phyloP scores from a whole-genome alignment of 2,888 invertebrate species.

The Subacronicta megacephala region DNA sequence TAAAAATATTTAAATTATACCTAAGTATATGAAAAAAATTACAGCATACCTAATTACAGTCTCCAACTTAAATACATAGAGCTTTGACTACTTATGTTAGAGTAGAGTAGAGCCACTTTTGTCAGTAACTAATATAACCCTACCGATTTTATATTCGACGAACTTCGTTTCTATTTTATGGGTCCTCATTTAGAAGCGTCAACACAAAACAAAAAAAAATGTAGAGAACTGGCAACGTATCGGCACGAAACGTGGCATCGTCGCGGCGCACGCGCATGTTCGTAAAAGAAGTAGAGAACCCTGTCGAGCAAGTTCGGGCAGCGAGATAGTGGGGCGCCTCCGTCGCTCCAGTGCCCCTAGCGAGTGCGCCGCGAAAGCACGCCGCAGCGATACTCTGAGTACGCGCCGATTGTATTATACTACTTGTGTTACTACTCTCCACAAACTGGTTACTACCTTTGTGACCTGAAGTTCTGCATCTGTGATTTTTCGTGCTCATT shows the following conservation, averaged over 20 bases:
- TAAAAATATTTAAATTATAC: too few species aligned
- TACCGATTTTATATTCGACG: slow-evolving; percentile 63
- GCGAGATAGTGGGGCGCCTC: slow-evolving; percentile 74
- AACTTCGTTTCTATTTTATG: slow-evolving; percentile 83
- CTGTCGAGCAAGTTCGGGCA: slow-evolving; percentile 79
- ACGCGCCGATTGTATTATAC: slow-evolving; percentile 64
- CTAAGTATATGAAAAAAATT: too few species aligned
- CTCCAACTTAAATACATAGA: slow-evolving; percentile 2
- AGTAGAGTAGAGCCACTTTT: slow-evolving; percentile 18
- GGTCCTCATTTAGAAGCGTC: slow-evolving; percentile 84
- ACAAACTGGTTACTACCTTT: slow-evolving; percentile 82
- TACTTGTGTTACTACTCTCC: slow-evolving; percentile 75
- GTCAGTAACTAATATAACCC: slow-evolving; percentile 47
- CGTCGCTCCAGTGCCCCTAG: slow-evolving; percentile 79
- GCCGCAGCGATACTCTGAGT: slow-evolving; percentile 63
- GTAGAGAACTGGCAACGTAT: slow-evolving; percentile 80
- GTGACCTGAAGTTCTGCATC: slow-evolving; percentile 75
- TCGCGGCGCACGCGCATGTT: slow-evolving; percentile 85
- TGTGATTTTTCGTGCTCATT: slow-evolving; percentile 69
- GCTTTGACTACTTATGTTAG: slow-evolving; percentile 12
- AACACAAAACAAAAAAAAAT: slow-evolving; percentile 84
- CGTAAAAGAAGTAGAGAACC: slow-evolving; percentile 74
- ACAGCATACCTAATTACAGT: not conserved
- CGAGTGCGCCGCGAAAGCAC: slow-evolving; percentile 76
- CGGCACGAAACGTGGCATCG: slow-evolving; percentile 80